phyloP scores from a whole-genome alignment of 2,888 invertebrate species.

The Noctua pronuba region DNA sequence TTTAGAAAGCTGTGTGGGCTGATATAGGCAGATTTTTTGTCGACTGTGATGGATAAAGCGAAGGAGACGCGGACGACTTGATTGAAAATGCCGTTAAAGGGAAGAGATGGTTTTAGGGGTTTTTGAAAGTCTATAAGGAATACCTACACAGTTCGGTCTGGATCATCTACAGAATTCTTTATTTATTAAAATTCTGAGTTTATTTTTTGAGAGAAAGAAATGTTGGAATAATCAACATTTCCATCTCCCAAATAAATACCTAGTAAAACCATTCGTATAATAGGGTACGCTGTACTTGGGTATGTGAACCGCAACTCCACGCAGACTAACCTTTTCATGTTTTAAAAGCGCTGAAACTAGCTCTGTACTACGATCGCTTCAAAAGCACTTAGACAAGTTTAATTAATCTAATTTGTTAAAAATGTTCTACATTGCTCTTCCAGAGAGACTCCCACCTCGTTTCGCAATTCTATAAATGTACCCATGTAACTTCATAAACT shows the following conservation, averaged over 20 bases:
- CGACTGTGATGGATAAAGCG: constrained; percentile 82
- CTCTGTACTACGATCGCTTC: neutral
- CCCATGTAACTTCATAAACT: constrained; percentile 25
- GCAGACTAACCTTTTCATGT: neutral
- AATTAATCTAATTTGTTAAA: constrained; percentile 15
- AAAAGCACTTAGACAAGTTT: constrained; percentile 8
- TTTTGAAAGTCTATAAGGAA: constrained; percentile 50
- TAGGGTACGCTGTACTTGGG: neutral
- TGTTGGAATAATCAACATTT: neutral
- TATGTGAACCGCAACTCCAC: neutral
- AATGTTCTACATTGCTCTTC: constrained; percentile 4
- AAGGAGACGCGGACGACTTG: constrained; percentile 77
- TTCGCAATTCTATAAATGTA: constrained; percentile 29
- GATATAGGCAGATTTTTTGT: constrained; percentile 84
- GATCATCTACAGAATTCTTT: neutral
- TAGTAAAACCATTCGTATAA: neutral
- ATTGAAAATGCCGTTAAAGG: constrained; percentile 82
- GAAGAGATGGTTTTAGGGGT: constrained; percentile 72
- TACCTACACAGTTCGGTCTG: neutral
- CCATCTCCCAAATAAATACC: neutral
- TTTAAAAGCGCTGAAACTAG: neutral
- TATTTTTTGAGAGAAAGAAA: neutral
- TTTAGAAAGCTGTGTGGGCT: constrained; percentile 69
- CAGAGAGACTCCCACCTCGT: constrained; percentile 10
- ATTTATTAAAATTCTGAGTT: neutral